Base-by-base conservation (phyloP, 1,140 invertebrate species). In the Polyergus mexicanus region DNA sequence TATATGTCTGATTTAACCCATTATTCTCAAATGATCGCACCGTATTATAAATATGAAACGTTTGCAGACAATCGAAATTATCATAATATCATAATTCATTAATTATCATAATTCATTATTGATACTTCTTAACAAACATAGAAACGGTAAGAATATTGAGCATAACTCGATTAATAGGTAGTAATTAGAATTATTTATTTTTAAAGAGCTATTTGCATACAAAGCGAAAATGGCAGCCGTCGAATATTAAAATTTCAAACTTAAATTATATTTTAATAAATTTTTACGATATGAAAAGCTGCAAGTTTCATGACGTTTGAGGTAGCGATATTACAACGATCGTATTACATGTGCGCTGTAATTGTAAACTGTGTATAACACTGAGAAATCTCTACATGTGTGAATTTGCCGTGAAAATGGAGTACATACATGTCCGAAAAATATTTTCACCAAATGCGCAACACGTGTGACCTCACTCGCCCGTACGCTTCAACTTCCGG, bases 391-490 rank as follows among this genome's bases (percentile, higher is more conserved):
- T 47, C 13, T 51, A 16, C n/a, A n/a, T 51, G 47, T 54, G 76
- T 35, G 72, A 75, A 84, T 75, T 76, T 35, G 47, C 10, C 22
- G 65, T 35, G 65, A 69, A 51, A 80, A 47, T 10, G 25, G 51
- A 41, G 16, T 69, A 32, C 44, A 63, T 56, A 69, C 56, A 80
- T 69, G 16, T 16, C 47, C 16, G 77, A 80, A 80, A 80, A 80
- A 80, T 80, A 80, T 80, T 80, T 80, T 35, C 35, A 10, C 10
- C 22, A 35, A 69, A 69, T 65, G 77, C 69, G 77, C 77, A 80
- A 80, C 77, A 80, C 77, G 77, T 80, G 77, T 65, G 54, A 80
- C 47, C 77, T 69, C 41, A 62, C 35, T 68, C 62, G 38, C 58
- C 22, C 58, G 32, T 41, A 63, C 62, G 63, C 63, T 51, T 22